Conservation (phyloP, 1,140 invertebrate species). For the Tetraneura akinire region DNA sequence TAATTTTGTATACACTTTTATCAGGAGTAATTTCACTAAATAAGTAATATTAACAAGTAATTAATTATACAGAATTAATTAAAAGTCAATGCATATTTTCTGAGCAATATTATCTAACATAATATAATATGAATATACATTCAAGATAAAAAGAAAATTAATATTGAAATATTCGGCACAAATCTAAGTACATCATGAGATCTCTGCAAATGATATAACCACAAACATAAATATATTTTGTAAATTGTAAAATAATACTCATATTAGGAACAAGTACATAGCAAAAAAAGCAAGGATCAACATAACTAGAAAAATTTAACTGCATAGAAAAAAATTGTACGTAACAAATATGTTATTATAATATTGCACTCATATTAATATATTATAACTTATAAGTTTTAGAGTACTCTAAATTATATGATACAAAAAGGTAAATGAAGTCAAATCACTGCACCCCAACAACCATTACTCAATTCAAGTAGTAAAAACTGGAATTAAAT, state of each 20-base stretch:
- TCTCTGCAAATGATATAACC: slow-evolving; percentile 20
- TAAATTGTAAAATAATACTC: slow-evolving; percentile 26
- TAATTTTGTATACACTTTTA: not conserved
- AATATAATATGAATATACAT: not conserved
- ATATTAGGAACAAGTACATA: slow-evolving; percentile 37
- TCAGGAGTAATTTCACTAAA: not conserved
- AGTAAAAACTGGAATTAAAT: no score
- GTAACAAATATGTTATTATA: no score
- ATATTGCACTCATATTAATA: no score
- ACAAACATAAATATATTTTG: slow-evolving; percentile 4
- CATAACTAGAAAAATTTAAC: no score
- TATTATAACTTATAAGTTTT: no score
- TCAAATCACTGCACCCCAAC: no score
- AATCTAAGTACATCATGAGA: slow-evolving; percentile 42
- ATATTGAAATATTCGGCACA: not conserved
- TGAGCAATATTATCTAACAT: not conserved
- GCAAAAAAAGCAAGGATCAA: not conserved
- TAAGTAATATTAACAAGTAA: not conserved
- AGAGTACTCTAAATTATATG: no score
- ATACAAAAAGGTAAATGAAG: no score
- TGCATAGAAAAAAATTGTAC: no score
- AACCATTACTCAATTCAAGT: no score
- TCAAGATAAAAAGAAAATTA: not conserved
- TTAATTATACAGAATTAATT: not conserved
- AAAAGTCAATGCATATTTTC: not conserved